Evolutionary conservation across 2,797 vertebrate genomes (phyloP), one percentile per base, ranked within the genome.

Genomic region (Esox lucius): DNA sequence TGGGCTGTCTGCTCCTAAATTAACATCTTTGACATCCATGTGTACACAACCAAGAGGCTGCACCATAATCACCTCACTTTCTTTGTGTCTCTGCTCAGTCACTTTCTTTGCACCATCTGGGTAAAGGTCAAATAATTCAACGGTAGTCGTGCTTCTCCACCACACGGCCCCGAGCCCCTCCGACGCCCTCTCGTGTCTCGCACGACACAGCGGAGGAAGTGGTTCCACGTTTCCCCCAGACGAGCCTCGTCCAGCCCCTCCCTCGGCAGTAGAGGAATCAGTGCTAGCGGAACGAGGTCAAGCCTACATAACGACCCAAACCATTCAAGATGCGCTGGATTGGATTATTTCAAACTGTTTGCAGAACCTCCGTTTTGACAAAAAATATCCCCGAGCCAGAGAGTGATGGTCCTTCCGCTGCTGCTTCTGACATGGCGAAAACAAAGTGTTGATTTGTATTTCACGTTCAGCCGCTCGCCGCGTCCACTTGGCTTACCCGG

Each of bases 391-490:
- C 86, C 85, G 28, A 91, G 92, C 91, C 87, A 92, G 86, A 85
- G 84, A 85, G 83, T 91, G 92, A 93, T 90, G 91, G 91, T 88
- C 87, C 42, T 84, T 91, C 86, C 80, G 84, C 82, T 85, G 88
- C 90, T 92, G 89, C 87, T 85, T 89, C 89, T 88, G 92, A 93
- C 92, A 91, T 79, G 0, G 81, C 83, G 88, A 90, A 90, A 93
- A 91, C 91, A 93, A 92, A 90, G 91, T 91, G 92, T 91, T 92
- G 92, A 93, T 92, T 90, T 92, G 89, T 87, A 91, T 92, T 93
- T 91, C 88, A 89, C 77, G 86, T 91, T 91, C 89, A 89, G 87
- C 82, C 84, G 90, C 92, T 78, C 79, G 87, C 87, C 77, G 75
- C 85, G 80, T 91, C 89, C 78, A 48, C 89, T 80, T 6, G 68